Base-by-base conservation (phyloP, 2,888 invertebrate species). In the Bellardia pandia region DNA sequence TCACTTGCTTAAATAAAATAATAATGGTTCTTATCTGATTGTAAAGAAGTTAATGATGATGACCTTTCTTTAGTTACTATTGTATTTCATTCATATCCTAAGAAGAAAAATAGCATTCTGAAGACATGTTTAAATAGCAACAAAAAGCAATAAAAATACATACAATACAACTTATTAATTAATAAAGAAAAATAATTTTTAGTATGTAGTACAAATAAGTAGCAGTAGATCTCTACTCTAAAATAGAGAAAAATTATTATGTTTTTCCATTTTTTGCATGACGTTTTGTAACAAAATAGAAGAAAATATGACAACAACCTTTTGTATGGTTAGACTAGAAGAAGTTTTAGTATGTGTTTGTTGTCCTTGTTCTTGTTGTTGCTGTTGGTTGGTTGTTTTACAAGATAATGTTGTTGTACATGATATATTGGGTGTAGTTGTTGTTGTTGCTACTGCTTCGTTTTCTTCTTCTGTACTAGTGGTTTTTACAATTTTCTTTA, bases 241-340 rank as follows among this genome's bases (percentile, higher is more conserved):
- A 77, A 60, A 72, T 42, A 60, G 14, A 60, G 51, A 82, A 42
- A 76, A 30, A 69, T 30, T 58, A 51, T 58, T 33, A 60, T 16
- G 53, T n/a, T 68, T 4, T 68, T 53, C 75, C 53, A 62, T 3
- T 42, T 69, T 37, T 56, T 56, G 40, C 23, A 11, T 62, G 48
- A 60, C 16, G 37, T 58, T 45, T 78, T 69, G 58, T 45, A 60
- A 30, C 16, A 69, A 76, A 53, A 16, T 53, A 3, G 60, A 71
- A 42, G 40, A 64, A 9, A n/a, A 9, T 16, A 23, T 75, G 42
- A 87, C 77, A 87, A 87, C 85, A 85, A 87, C 87, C 87, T 87
- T 87, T 86, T 86, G 76, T 72, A 77, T 71, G 42, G 76, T 77
- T 76, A 72, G 66, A 66, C 60, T 51, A 66, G 79, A 58, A 60